A percentile compares a stretch with the other conserved stretches of the same genome.
These are phyloP conservation scores for Xestia xanthographa DNA, from an alignment of 2,888 invertebrate species.

Conservation along the genomic window DNA sequence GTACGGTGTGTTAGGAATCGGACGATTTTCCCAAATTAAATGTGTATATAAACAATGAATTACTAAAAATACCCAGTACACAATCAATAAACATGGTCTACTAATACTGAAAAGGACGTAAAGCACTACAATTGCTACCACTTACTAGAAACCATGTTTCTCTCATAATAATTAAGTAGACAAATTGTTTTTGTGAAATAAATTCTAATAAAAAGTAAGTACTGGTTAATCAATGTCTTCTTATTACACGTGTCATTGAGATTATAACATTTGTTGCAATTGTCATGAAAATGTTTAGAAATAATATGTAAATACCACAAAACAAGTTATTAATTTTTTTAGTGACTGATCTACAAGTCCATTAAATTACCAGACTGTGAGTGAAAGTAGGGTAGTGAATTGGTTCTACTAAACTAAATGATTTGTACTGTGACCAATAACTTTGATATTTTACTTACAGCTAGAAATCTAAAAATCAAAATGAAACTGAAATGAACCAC, in stretches of 20 bases:
- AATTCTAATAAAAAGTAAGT: constrained; percentile 2
- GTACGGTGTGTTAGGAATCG: background rate
- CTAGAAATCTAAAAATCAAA: background rate
- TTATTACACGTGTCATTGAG: background rate
- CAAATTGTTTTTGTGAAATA: constrained; percentile 5
- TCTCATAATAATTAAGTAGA: constrained; percentile 19
- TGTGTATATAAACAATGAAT: constrained; percentile 43
- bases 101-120: background rate
- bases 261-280: background rate
- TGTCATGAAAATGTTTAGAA: background rate
- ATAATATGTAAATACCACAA: background rate
- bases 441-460: constrained; percentile 22
- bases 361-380: background rate
- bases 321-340: background rate
- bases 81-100: constrained; percentile 8
- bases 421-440: background rate
- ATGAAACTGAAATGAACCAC: constrained; percentile 50
- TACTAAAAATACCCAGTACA: constrained; percentile 1
- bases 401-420: background rate
- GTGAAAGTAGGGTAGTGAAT: background rate
- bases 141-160: constrained; percentile 1
- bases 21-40: constrained; percentile 13
- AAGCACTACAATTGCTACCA: background rate
- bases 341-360: background rate
- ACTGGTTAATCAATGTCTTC: background rate